Evolutionary conservation across 2,113 vertebrate genomes (phyloP).

Genomic region (Nesogale talazaci): DNA sequence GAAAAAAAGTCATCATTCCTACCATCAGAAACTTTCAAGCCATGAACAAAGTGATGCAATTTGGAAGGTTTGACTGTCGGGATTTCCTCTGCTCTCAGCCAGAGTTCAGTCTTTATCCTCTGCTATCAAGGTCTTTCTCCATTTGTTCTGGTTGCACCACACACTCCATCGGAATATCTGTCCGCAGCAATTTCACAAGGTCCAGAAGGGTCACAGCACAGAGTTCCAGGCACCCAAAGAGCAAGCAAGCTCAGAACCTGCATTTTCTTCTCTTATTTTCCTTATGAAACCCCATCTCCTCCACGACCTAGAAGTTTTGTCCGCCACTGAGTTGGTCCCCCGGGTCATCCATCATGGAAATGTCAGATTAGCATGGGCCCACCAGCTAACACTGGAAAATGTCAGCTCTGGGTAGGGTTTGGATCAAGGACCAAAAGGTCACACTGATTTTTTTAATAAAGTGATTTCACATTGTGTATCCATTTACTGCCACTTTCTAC

Average conservation of each 20-base stretch:
- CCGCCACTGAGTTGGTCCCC: background rate
- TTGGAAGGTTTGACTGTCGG: background rate
- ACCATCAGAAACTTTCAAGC: background rate
- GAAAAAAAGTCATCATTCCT: background rate
- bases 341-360: accelerated
- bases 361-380: background rate
- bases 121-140: background rate
- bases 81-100: background rate
- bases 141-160: background rate
- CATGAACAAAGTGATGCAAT: background rate
- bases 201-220: background rate
- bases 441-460: background rate
- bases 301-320: background rate
- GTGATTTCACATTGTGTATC: background rate
- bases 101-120: background rate
- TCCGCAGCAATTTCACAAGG: background rate
- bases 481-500: background rate
- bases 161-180: background rate
- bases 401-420: background rate
- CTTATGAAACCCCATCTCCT: background rate
- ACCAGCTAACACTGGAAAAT: background rate
- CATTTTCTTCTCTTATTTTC: background rate
- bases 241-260: too few species aligned
- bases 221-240: background rate
- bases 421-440: background rate